Base-by-base conservation (phyloP, 1,140 invertebrate species). In the Brachionus rubens region DNA sequence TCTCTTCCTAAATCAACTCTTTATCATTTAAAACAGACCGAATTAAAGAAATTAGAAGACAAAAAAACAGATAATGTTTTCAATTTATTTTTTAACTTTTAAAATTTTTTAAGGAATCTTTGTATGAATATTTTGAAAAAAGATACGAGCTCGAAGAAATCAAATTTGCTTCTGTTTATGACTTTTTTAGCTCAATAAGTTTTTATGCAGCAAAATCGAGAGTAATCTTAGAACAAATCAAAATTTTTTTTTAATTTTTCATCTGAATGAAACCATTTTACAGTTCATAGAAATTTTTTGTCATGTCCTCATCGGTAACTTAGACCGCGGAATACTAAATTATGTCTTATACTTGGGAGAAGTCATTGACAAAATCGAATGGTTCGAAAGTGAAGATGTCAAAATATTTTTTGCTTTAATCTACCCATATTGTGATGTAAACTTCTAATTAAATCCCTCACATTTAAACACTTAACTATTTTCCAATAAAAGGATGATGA, bases 391-490 rank as follows among this genome's bases (percentile, higher is more conserved):
- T 19, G 68, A 72, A 19, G 68, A 72, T 54, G 68, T 72, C 0
- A 72, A 72, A 72, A 72, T 72, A 52, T 72, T 72, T 14, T 48
- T 54, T 28, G 68, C 68, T 48, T 30, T 72, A 0, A 54, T 72
- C 19, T 72, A 40, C 30, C 68, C 68, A 54, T 72, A 50, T 72
- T 48, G 46, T 33, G 68, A 72, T 26, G 68, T 72, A 72, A 52
- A 40, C 9, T 47, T 28, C n/a, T n/a, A n/a, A n/a, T n/a, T n/a
- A n/a, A n/a, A n/a, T n/a, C n/a, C n/a, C n/a, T n/a, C n/a, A n/a
- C n/a, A n/a, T n/a, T n/a, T n/a, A n/a, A n/a, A n/a, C n/a, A n/a
- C n/a, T n/a, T n/a, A n/a, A n/a, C n/a, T n/a, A n/a, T n/a, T n/a
- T n/a, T n/a, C n/a, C n/a, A 14, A 28, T 14, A 70, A 50, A 5